Percentiles rank a stretch among this genome's conserved stretches.
phyloP scores from a whole-genome alignment of 1,140 invertebrate genomes.

The Sesamia nonagrioides region DNA sequence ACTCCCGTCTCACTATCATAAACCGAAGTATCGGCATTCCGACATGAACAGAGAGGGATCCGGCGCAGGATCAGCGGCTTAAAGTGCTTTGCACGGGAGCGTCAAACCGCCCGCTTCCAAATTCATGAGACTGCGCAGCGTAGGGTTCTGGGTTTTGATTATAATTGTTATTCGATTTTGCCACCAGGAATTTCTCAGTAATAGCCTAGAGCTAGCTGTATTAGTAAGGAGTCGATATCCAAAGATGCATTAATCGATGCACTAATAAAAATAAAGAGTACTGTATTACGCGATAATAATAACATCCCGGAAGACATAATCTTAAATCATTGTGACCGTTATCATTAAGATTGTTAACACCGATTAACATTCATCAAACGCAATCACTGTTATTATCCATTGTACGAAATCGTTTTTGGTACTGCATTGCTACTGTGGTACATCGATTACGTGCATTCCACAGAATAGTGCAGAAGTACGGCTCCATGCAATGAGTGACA shows the following conservation, averaged over 20 bases:
- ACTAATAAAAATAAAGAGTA: conserved; percentile 1
- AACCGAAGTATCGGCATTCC: too few relatives aligned
- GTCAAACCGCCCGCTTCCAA: too few relatives aligned
- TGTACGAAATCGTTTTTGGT: conserved; percentile 33
- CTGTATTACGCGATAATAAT: not conserved
- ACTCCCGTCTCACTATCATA: too few relatives aligned
- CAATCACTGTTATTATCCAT: conserved; percentile 18
- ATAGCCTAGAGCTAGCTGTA: too few relatives aligned
- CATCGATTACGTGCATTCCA: not conserved
- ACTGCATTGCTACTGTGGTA: conserved; percentile 1
- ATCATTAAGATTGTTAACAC: not conserved
- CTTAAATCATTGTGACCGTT: not conserved
- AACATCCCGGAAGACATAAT: conserved; percentile 11
- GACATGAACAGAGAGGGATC: too few relatives aligned
- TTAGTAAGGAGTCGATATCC: not conserved
- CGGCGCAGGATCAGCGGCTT: too few relatives aligned
- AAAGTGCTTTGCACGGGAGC: too few relatives aligned
- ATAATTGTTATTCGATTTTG: too few relatives aligned
- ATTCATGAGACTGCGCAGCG: too few relatives aligned
- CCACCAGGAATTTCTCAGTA: too few relatives aligned
- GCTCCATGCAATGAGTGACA: not conserved
- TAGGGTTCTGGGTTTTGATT: too few relatives aligned
- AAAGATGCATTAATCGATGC: not conserved
- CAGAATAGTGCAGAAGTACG: not conserved
- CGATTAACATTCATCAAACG: conserved; percentile 23